Evolutionary conservation across 2,888 invertebrate genomes (phyloP).

Genomic region (Agriotes lineatus): DNA sequence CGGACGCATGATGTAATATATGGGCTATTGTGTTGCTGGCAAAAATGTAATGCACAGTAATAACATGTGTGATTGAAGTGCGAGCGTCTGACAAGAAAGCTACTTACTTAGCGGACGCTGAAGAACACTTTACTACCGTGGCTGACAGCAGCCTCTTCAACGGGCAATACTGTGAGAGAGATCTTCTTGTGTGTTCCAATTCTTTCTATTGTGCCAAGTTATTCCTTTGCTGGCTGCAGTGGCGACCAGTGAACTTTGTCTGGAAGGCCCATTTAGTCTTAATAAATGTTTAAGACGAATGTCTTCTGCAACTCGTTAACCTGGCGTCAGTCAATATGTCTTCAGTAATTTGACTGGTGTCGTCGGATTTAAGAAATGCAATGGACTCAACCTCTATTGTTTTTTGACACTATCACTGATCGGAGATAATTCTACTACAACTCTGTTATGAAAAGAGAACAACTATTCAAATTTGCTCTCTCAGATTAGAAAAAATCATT

Average conservation of each 20-base stretch:
- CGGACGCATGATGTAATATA: constrained; percentile 59
- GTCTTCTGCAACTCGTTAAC: constrained; percentile 3
- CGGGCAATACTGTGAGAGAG: constrained; percentile 33
- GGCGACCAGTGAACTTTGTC: constrained; percentile 11
- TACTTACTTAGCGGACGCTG: constrained; percentile 60
- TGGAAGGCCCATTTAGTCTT: not conserved
- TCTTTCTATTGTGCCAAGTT: constrained; percentile 26
- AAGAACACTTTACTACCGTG: constrained; percentile 59
- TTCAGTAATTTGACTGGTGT: constrained; percentile 2
- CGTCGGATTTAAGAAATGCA: not conserved
- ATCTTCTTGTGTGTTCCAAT: constrained; percentile 44
- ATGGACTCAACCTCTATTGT: no score
- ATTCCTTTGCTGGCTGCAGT: constrained; percentile 26
- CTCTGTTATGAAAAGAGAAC: no score
- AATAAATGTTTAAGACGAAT: constrained; percentile 1
- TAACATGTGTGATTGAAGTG: constrained; percentile 63
- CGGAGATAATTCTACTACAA: no score
- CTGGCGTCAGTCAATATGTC: constrained; percentile 15
- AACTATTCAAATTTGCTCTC: no score
- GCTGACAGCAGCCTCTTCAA: constrained; percentile 54
- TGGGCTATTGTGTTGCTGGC: constrained; percentile 63
- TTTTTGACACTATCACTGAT: no score
- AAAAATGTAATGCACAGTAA: constrained; percentile 63
- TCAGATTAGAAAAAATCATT: no score
- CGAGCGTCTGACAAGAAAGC: constrained; percentile 60